These are phyloP conservation scores for Sula dactylatra DNA, from an alignment of 2,113 vertebrate genomes.

Conservation along the genomic window DNA sequence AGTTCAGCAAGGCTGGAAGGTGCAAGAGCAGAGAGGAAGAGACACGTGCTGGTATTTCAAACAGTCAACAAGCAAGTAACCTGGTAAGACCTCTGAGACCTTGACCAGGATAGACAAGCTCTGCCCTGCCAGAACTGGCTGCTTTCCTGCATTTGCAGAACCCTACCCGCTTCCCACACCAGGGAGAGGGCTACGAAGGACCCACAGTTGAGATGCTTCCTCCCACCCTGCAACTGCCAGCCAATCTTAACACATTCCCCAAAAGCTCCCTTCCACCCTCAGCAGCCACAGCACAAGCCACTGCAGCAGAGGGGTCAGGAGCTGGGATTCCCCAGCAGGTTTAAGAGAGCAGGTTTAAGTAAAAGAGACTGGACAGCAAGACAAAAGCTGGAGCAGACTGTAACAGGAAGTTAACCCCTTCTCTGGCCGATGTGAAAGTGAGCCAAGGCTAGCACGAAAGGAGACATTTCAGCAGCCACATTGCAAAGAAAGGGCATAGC, in stretches of 20 bases:
- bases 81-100: constrained; percentile 51
- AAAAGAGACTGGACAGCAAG: background rate
- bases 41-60: constrained; percentile 28
- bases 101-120: constrained; percentile 40
- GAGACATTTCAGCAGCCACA: background rate
- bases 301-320: background rate
- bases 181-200: background rate
- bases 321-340: background rate
- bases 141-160: background rate
- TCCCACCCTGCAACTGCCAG: background rate
- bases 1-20: background rate
- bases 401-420: background rate
- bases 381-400: background rate
- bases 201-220: background rate
- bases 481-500: background rate
- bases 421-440: background rate
- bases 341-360: background rate
- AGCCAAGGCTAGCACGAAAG: background rate
- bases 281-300: fast-evolving
- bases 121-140: constrained; percentile 42
- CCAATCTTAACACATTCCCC: fast-evolving
- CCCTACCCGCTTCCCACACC: background rate
- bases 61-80: constrained; percentile 39
- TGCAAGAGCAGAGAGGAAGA: background rate
- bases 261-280: background rate